Evolutionary conservation across 2,888 invertebrate species (phyloP).

Genomic region (Andricus curvator): DNA sequence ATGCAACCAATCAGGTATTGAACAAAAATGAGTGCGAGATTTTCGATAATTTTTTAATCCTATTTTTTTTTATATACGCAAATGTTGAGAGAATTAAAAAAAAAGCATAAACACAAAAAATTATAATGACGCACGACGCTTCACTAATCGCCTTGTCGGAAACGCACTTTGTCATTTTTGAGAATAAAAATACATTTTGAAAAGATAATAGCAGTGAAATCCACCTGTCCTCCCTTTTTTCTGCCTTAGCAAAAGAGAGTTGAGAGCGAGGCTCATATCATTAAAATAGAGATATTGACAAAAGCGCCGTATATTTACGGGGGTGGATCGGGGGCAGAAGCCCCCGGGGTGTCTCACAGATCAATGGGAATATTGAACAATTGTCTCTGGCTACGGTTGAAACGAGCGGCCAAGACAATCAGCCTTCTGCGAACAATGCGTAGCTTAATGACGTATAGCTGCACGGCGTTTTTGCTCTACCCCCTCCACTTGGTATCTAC

Average conservation of each 20-base stretch:
- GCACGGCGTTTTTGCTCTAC: conserved; percentile 65
- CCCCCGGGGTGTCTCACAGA: conserved; percentile 72
- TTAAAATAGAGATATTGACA: conserved; percentile 78
- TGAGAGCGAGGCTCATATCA: conserved; percentile 71
- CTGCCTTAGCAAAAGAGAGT: conserved; percentile 55
- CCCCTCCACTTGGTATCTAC: conserved; percentile 40
- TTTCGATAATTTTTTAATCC: no score
- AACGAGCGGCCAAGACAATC: conserved; percentile 78
- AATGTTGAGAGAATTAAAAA: background rate
- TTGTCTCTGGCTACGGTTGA: conserved; percentile 77
- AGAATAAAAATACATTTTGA: background rate
- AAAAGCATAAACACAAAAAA: conserved; percentile 36
- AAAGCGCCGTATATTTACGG: conserved; percentile 65
- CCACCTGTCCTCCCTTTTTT: conserved; percentile 44
- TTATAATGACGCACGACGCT: conserved; percentile 14
- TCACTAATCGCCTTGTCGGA: conserved; percentile 10
- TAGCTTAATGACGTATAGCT: conserved; percentile 76
- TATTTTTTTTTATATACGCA: background rate
- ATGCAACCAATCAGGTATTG: no score
- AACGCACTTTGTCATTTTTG: conserved; percentile 1
- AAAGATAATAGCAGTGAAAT: conserved; percentile 30
- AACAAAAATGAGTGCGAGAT: no score
- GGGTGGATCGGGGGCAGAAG: conserved; percentile 54
- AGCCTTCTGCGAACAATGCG: conserved; percentile 76
- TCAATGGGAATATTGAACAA: conserved; percentile 79